Evolutionary conservation across 2,797 vertebrate species (phyloP).

Genomic region (Pangasius sanitwongsei): DNA sequence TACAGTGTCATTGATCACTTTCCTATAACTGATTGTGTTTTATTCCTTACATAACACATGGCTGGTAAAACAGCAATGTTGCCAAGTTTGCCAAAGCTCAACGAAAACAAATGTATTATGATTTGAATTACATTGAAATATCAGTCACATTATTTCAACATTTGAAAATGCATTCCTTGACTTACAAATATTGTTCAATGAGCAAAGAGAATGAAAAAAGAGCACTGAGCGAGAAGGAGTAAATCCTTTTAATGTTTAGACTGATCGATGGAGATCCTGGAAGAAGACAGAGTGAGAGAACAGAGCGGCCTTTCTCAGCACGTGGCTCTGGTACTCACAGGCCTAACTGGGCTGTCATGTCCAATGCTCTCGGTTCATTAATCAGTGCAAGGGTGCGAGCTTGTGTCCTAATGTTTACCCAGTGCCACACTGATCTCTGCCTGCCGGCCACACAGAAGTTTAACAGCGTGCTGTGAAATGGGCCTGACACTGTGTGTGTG

Average conservation of each 20-base stretch:
- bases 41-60: not conserved
- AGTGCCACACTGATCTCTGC: constrained; percentile 68
- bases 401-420: constrained; percentile 70
- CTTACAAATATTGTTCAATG: not conserved
- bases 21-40: not conserved
- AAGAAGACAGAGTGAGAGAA: constrained; percentile 38
- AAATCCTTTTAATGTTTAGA: not conserved
- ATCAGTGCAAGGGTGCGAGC: constrained; percentile 66
- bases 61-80: not conserved
- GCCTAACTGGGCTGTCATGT: constrained; percentile 52
- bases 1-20: not conserved
- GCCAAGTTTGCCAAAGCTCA: not conserved
- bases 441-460: constrained; percentile 66
- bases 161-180: not conserved
- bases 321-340: constrained; percentile 24
- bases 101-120: not conserved
- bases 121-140: not conserved
- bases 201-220: not conserved
- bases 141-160: too few species aligned
- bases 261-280: constrained; percentile 28
- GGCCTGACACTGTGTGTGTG: constrained; percentile 68
- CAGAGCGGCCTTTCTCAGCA: constrained; percentile 47
- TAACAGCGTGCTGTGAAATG: constrained; percentile 80
- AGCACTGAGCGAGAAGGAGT: not conserved
- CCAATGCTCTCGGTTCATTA: constrained; percentile 70